Evolutionary conservation across 2,888 invertebrate genomes (phyloP), one percentile per base, ranked within the genome.

Genomic region (Erpobdella octoculata): DNA sequence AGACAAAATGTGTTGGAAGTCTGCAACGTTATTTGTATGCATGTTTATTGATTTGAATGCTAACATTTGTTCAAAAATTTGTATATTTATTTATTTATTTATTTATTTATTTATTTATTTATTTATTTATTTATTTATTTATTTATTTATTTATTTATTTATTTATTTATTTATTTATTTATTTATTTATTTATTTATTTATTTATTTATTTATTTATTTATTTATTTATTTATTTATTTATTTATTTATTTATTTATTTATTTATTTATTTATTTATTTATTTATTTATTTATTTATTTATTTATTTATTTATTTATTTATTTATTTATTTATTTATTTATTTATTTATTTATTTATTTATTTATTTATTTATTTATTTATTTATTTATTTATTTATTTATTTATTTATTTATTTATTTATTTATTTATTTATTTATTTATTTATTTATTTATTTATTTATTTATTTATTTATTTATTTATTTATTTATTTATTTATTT

Each of bases 291-390:
- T n/a, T n/a, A 41, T 41, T 41, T n/a, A 41, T 41, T 41, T n/a
- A 41, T 41, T 41, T 28, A 33, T 64, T 64, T 28, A 18, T 12
- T 35, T 21, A 31, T n/a, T 35, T 18, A 69, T 21, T 31, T 53
- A 68, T 48, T 31, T 53, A 18, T n/a, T 31, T 68, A 68, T 48
- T 31, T 68, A 68, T 68, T 28, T 68, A 68, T 53, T 31, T 68
- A 68, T 68, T 31, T 46, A 68, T 48, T 12, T 68, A 68, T 48
- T 12, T 62, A 70, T 15, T 21, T 59, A 36, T 70, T 36, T 59
- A 31, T 70, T n/a, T 70, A 18, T 28, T 25, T 65, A 65, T 65
- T 25, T 65, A 65, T 36, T 8, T 31, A 9, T 41, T 12, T 41
- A 41, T 41, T 12, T 41, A 41, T 41, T 12, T 41, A 41, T 41